Percentiles rank a stretch among this genome's conserved stretches.
phyloP scores from a whole-genome alignment of 1,140 invertebrate species.

The Asbolus verrucosus region DNA sequence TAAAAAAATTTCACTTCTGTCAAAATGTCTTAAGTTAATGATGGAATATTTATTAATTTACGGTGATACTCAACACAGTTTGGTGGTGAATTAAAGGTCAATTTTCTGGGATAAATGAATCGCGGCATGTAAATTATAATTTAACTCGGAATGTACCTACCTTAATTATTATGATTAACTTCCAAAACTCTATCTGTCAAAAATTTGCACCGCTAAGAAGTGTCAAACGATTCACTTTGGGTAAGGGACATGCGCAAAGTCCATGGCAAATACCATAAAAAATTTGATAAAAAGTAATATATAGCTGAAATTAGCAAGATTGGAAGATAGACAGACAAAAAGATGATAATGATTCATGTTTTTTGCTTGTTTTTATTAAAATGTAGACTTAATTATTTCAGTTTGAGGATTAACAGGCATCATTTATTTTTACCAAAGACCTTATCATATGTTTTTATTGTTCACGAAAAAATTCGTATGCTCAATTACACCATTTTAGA shows the following conservation, averaged over 20 bases:
- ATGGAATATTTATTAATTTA: background rate
- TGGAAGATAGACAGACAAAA: no score
- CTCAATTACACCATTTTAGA: no score
- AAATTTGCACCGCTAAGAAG: slow-evolving; percentile 17
- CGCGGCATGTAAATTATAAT: slow-evolving; percentile 23
- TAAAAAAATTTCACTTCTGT: slow-evolving; percentile 1
- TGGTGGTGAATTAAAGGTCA: background rate
- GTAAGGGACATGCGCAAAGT: slow-evolving; percentile 14
- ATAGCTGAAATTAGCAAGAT: no score
- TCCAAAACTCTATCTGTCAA: background rate
- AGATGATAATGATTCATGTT: no score
- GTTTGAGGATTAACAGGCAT: no score
- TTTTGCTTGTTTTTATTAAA: no score
- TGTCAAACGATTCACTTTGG: slow-evolving; percentile 18
- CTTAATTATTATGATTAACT: background rate
- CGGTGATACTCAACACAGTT: background rate
- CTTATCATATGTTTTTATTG: no score
- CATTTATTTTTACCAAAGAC: no score
- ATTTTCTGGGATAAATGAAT: background rate
- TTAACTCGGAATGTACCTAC: slow-evolving; percentile 13
- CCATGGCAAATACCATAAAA: no score
- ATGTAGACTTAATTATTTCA: no score
- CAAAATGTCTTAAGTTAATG: background rate
- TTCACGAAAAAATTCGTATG: no score
- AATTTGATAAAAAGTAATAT: background rate